Conservation (phyloP, 2,888 invertebrate species). For the Diaprepes abbreviatus region DNA sequence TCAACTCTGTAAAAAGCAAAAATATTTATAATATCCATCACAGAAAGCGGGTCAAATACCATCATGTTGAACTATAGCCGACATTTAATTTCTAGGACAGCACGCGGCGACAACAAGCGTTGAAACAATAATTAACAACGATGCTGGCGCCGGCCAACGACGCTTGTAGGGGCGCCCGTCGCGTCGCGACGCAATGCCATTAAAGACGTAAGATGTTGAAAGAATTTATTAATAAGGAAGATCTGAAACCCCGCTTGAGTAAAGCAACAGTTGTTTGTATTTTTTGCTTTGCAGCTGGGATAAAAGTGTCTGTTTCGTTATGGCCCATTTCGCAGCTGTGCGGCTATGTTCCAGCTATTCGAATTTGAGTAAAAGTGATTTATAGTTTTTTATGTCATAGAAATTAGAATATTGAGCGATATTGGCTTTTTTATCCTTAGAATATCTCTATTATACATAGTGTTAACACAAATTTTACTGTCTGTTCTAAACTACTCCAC, state of each 20-base stretch:
- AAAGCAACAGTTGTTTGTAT: background rate
- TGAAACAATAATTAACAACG: constrained; percentile 39
- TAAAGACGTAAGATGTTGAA: background rate
- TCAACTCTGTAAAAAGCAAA: background rate
- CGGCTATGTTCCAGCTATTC: too few relatives aligned
- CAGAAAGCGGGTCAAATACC: constrained; percentile 21
- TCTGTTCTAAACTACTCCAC: too few relatives aligned
- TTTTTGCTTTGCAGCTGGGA: too few relatives aligned
- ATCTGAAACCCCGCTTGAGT: background rate
- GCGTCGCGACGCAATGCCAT: constrained; percentile 18
- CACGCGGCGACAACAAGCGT: constrained; percentile 30
- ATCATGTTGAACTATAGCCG: constrained; percentile 15
- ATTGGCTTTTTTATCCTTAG: too few relatives aligned
- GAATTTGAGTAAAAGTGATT: too few relatives aligned
- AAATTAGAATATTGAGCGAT: too few relatives aligned
- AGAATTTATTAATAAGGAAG: background rate
- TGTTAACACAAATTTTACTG: too few relatives aligned
- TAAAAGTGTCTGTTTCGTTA: too few relatives aligned
- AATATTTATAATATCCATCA: constrained; percentile 13
- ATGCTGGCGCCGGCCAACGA: constrained; percentile 34
- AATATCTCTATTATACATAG: too few relatives aligned
- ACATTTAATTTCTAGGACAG: constrained; percentile 24
- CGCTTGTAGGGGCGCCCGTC: constrained; percentile 38
- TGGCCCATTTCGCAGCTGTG: too few relatives aligned
- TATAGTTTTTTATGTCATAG: too few relatives aligned